phyloP scores from a whole-genome alignment of 2,113 vertebrate species.

The Cisticola juncidis region DNA sequence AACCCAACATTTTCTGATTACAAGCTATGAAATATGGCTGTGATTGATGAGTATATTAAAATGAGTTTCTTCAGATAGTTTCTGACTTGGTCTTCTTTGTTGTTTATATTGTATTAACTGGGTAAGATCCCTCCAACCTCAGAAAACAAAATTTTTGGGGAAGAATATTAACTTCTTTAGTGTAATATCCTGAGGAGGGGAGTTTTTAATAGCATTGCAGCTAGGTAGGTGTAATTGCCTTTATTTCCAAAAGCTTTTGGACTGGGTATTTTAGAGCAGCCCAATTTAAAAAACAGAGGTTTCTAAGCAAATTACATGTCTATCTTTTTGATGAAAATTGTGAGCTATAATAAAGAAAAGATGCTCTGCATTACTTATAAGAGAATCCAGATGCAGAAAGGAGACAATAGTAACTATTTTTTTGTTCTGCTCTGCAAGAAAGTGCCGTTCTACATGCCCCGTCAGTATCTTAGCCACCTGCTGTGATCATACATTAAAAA shows the following conservation, averaged over 20 bases:
- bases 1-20: neutral
- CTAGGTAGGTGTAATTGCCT: neutral
- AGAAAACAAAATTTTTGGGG: neutral
- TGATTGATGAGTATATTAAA: neutral
- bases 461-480: no score
- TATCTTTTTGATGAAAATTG: neutral
- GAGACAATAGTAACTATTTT: neutral
- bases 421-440: neutral
- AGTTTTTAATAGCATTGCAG: accelerated
- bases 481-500: neutral
- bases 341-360: neutral
- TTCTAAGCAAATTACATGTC: neutral
- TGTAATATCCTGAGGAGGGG: neutral
- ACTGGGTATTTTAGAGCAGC: neutral
- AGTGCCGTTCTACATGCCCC: accelerated
- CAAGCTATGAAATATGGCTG: neutral
- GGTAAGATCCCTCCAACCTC: neutral
- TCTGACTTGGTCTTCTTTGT: neutral
- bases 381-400: neutral
- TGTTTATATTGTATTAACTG: neutral
- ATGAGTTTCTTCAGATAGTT: neutral
- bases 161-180: neutral
- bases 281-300: accelerated
- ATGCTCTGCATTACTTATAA: neutral
- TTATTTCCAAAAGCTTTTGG: neutral